phyloP scores from a whole-genome alignment of 2,797 vertebrate genomes.

The Microctenopoma steveboyesi region DNA sequence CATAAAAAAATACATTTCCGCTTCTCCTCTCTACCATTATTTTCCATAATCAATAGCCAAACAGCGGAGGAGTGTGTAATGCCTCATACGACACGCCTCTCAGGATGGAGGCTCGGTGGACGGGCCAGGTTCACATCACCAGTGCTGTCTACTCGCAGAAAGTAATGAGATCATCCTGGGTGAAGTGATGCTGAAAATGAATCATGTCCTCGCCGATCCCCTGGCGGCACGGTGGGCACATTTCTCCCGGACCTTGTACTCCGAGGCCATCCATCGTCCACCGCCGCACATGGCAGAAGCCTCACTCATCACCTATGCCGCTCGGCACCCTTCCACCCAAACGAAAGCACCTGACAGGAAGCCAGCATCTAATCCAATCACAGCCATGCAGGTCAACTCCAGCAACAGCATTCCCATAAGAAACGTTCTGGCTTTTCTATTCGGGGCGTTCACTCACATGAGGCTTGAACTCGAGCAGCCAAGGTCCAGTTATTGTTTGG shows the following conservation, averaged over 20 bases:
- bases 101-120: slow-evolving; percentile 37
- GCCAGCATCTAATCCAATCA: slow-evolving; percentile 54
- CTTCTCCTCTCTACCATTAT: slow-evolving; percentile 11
- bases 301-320: slow-evolving; percentile 53
- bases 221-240: slow-evolving; percentile 62
- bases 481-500: slow-evolving; percentile 53
- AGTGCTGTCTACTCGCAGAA: slow-evolving; percentile 68
- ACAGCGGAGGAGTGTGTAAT: slow-evolving; percentile 51
- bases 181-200: slow-evolving; percentile 83
- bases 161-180: slow-evolving; percentile 82
- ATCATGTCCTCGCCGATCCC: slow-evolving; percentile 74
- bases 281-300: slow-evolving; percentile 31
- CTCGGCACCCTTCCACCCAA: neutral
- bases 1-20: slow-evolving; percentile 30
- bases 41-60: slow-evolving; percentile 54
- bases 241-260: slow-evolving; percentile 73
- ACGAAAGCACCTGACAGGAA: slow-evolving; percentile 46
- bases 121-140: slow-evolving; percentile 41
- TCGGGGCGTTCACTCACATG: slow-evolving; percentile 38
- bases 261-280: slow-evolving; percentile 70
- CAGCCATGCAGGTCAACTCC: slow-evolving; percentile 24
- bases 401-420: slow-evolving; percentile 21
- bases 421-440: slow-evolving; percentile 35
- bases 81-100: slow-evolving; percentile 41
- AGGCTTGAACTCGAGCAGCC: slow-evolving; percentile 44